A percentile compares a stretch with the other conserved stretches of the same genome.
Conservation (phyloP, 1,140 invertebrate species). For the Venustaconcha ellipsiformis region DNA sequence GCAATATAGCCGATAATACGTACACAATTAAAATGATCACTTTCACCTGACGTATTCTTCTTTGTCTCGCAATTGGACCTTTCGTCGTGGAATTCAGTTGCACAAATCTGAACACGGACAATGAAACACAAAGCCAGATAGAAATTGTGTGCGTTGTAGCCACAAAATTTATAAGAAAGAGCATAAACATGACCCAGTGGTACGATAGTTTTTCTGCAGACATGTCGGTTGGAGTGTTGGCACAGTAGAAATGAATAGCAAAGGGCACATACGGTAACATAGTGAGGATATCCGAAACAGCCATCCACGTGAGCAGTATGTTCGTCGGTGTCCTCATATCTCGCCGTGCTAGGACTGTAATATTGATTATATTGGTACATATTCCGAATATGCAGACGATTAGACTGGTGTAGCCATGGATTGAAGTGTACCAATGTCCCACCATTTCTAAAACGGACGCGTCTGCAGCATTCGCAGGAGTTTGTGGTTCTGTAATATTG, state of each 20-base stretch:
- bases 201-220: slow-evolving; percentile 51
- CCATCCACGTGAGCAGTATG: slow-evolving; percentile 84
- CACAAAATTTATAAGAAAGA: slow-evolving; percentile 74
- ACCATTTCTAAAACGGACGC: slow-evolving; percentile 46
- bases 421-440: slow-evolving; percentile 61
- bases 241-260: slow-evolving; percentile 75
- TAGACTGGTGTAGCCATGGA: slow-evolving; percentile 81
- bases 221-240: slow-evolving; percentile 35
- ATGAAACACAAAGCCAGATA: slow-evolving; percentile 90
- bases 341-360: slow-evolving; percentile 87
- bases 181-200: slow-evolving; percentile 58
- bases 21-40: slow-evolving; percentile 80
- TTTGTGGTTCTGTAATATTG: too few species aligned
- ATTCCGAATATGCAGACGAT: slow-evolving; percentile 89
- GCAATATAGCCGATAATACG: slow-evolving; percentile 79
- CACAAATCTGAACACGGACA: slow-evolving; percentile 82
- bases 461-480: neutral
- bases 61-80: slow-evolving; percentile 83
- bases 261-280: slow-evolving; percentile 92
- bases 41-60: slow-evolving; percentile 73
- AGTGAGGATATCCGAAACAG: slow-evolving; percentile 86
- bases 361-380: slow-evolving; percentile 88
- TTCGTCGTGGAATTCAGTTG: slow-evolving; percentile 77
- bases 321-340: slow-evolving; percentile 87
- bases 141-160: slow-evolving; percentile 92